Percentiles rank a stretch among this genome's conserved stretches.
Evolutionary conservation across 2,113 vertebrate species (phyloP).

Genomic region (Channa argus): DNA sequence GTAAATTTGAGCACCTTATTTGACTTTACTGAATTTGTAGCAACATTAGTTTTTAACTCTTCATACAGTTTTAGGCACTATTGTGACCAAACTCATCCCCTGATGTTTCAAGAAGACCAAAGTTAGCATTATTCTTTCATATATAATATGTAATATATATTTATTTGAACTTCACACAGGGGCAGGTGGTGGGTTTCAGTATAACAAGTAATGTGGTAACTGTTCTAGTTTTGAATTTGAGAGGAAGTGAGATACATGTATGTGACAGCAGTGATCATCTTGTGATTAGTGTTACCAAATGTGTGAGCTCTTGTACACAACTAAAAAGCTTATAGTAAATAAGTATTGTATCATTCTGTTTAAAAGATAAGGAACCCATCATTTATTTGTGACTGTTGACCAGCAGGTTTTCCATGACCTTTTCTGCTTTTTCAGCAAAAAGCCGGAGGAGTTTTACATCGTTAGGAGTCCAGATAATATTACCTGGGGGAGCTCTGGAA

Average conservation of each 20-base stretch:
- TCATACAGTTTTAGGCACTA: not conserved
- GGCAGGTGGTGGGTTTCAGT: slow-evolving; percentile 16
- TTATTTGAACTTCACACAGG: not conserved
- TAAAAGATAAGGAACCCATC: not conserved
- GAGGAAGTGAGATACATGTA: slow-evolving; percentile 40
- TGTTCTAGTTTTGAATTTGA: slow-evolving; percentile 14
- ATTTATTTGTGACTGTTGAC: not conserved
- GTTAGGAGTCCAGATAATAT: too few relatives aligned
- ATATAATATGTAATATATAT: slow-evolving; percentile 4
- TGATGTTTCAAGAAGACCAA: not conserved
- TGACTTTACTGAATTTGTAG: not conserved
- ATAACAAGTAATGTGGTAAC: not conserved
- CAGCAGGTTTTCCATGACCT: not conserved
- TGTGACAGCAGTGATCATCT: slow-evolving; percentile 13
- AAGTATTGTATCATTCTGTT: not conserved
- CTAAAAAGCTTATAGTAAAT: not conserved
- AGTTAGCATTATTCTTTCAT: not conserved
- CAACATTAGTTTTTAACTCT: not conserved
- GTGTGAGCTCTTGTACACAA: slow-evolving; percentile 4
- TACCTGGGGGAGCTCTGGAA: too few relatives aligned
- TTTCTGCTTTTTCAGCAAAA: too few relatives aligned
- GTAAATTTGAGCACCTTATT: not conserved
- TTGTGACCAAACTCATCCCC: not conserved
- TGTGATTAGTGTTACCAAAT: slow-evolving; percentile 7
- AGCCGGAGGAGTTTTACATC: too few relatives aligned